Evolutionary conservation across 23 tunicate genomes (phyloP).

Genomic region (Phallusia fumigata): DNA sequence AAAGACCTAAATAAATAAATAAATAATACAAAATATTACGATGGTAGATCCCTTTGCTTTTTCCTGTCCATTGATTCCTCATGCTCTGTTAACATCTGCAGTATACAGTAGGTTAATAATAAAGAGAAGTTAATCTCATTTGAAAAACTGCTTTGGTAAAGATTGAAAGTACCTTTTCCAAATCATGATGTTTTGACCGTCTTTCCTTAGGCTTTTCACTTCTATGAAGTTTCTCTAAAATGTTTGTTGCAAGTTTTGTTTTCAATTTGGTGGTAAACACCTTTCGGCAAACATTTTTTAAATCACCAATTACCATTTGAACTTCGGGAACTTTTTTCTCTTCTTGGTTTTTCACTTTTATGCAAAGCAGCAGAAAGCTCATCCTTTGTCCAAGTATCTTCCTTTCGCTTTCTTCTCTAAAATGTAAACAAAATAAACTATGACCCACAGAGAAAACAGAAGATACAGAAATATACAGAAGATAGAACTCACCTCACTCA

Average conservation of each 20-base stretch:
- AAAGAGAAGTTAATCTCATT: too few species aligned
- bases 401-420: conserved; percentile 35
- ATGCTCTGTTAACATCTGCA: neutral
- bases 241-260: too few species aligned
- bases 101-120: neutral
- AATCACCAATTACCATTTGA: neutral
- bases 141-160: too few species aligned
- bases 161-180: neutral
- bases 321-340: conserved; percentile 21
- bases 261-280: too few species aligned
- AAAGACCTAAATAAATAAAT: too few species aligned
- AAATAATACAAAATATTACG: neutral
- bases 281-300: too few species aligned
- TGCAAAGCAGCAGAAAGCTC: conserved; percentile 55
- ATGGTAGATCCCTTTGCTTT: neutral
- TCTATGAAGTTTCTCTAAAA: too few species aligned
- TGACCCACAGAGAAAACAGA: too few species aligned
- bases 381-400: conserved; percentile 85
- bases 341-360: conserved; percentile 13
- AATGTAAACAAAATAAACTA: too few species aligned
- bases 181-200: neutral
- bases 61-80: conserved; percentile 8
- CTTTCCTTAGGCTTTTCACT: neutral
- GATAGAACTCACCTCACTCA: too few species aligned
- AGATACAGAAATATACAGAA: too few species aligned